Evolutionary conservation across 2,113 vertebrate genomes (phyloP), one percentile per base, ranked within the genome.

Genomic region (Laticauda laticaudata): DNA sequence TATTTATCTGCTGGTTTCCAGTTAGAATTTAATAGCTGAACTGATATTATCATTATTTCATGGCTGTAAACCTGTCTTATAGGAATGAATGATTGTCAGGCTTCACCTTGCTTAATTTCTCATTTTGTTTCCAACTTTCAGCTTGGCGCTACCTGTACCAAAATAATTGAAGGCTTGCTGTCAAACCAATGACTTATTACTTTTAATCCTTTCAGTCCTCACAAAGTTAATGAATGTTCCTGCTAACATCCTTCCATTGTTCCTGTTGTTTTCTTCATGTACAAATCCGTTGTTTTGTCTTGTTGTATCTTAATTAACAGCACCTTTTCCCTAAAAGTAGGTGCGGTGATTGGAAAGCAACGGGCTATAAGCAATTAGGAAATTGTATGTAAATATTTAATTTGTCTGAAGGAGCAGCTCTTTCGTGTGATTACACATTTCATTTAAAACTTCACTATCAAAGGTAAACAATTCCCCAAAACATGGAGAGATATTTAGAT

Each of bases 381-480:
- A 96, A 96, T 96, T 97, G 95, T 97, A 92, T 95, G 96, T 97
- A 97, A 97, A 97, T 97, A 97, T 90, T 94, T 95, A 95, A 97
- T 96, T 96, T 96, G 93, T 96, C 94, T 94, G 94, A 97, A 95
- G 95, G 94, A 94, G 93, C 95, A 95, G 94, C 94, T 97, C 94
- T 95, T 96, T 91, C 92, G 85, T 95, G 92, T 92, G 96, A 97
- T 96, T 97, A 97, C 96, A 96, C 96, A 88, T 53, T 92, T 89
- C 91, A 96, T 94, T 95, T 96, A 92, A 94, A 95, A 64, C 48
- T 55, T 92, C 93, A 18, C 93, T 75, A 59, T 93, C 45, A 87
- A 93, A 91, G 64, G 53, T 3, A 95, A 97, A 94, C 91, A 94
- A 9, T 51, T 91, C 92, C 51, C 91, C 59, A 69, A 93, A 93